Percentiles rank a stretch among this genome's conserved stretches.
Evolutionary conservation across 1,140 invertebrate genomes (phyloP).

Genomic region (Dendroctonus ponderosae): DNA sequence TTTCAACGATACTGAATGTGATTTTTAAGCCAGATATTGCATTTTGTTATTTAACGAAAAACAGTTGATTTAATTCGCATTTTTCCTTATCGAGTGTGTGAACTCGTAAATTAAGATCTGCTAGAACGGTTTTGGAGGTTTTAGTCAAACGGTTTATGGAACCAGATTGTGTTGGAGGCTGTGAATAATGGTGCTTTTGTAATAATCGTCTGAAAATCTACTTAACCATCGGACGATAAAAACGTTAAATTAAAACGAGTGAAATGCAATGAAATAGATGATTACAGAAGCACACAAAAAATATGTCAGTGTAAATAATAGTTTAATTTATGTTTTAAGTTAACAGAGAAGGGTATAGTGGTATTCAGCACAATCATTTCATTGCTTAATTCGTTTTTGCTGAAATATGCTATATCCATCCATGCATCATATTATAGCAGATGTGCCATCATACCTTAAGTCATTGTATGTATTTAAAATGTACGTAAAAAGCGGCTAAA

Average conservation of each 20-base stretch:
- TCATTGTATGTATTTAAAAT: constrained; percentile 36
- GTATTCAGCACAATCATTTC: constrained; percentile 1
- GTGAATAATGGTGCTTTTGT: constrained; percentile 40
- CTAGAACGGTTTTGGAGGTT: neutral
- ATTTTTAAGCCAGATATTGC: neutral
- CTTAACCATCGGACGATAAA: neutral
- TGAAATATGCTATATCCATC: constrained; percentile 9
- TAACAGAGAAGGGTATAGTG: constrained; percentile 3
- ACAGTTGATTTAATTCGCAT: neutral
- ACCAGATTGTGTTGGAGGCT: constrained; percentile 45
- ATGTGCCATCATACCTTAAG: constrained; percentile 49
- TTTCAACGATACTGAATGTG: neutral
- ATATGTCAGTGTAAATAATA: constrained; percentile 29
- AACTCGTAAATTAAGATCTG: neutral
- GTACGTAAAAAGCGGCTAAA: neutral
- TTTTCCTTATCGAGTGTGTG: neutral
- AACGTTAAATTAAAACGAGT: neutral
- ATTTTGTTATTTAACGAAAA: neutral
- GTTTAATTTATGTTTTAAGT: constrained; percentile 29
- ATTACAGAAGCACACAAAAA: constrained; percentile 17
- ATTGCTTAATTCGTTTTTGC: constrained; percentile 4
- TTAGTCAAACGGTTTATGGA: constrained; percentile 3
- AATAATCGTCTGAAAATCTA: neutral
- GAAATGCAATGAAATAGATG: neutral
- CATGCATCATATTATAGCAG: constrained; percentile 33